phyloP scores from a whole-genome alignment of 2,113 vertebrate species.

The Motacilla tschutschensis region DNA sequence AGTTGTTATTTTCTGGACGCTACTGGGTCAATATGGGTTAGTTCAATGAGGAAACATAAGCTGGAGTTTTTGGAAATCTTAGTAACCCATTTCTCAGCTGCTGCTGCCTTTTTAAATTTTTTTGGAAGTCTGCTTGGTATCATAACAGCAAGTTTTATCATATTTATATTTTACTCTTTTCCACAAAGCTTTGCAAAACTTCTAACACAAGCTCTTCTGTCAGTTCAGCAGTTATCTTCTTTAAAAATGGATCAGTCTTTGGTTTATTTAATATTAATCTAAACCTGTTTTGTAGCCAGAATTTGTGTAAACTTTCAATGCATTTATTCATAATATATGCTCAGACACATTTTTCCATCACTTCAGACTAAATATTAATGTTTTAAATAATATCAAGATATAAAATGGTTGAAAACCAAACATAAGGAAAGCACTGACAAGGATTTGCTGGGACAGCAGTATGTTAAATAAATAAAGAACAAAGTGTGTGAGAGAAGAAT shows the following conservation, averaged over 20 bases:
- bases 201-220: background rate
- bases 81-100: background rate
- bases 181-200: background rate
- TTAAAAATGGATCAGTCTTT: background rate
- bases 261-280: slow-evolving; percentile 2
- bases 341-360: background rate
- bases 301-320: background rate
- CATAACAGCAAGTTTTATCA: background rate
- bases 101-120: background rate
- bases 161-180: background rate
- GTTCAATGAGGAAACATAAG: background rate
- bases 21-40: background rate
- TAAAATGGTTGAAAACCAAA: background rate
- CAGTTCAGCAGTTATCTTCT: background rate
- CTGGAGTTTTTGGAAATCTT: background rate
- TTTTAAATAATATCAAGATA: background rate
- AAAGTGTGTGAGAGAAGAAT: background rate
- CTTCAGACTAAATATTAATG: background rate
- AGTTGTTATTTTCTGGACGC: background rate
- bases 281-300: background rate
- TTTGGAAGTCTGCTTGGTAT: background rate
- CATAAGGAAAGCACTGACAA: background rate
- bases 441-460: background rate
- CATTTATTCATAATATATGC: background rate
- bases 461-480: slow-evolving; percentile 13